Evolutionary conservation across 2,888 invertebrate species (phyloP), one percentile per base, ranked within the genome.

Genomic region (Temnothorax ravouxi): DNA sequence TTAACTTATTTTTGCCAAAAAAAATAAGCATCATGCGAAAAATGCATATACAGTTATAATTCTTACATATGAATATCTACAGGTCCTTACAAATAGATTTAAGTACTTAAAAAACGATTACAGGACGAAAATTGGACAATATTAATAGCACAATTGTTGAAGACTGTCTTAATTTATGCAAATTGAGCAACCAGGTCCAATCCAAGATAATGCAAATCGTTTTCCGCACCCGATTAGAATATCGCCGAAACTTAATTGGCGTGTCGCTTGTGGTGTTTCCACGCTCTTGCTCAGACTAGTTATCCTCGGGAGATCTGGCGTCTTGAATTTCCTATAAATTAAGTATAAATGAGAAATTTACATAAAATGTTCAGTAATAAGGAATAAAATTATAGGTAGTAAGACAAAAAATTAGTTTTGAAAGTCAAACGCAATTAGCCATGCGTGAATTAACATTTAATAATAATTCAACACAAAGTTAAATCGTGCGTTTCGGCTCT

Each of bases 311-410:
- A 77, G 91, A 88, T 86, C 94, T 91, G 15, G 92, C 77, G 25
- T 95, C 93, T 93, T 95, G 95, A 84, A 95, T 93, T 86, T 94
- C 94, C 95, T 95, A 84, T 38, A 76, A 29, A 64, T 64, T 59
- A 29, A 59, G 13, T 29, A 29, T 18, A n/a, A 52, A 34, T 34
- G 6, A 34, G 34, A 6, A 34, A 34, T 29, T 29, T 29, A 29
- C 29, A 29, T 34, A 34, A 34, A 34, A 34, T 34, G 4, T 34
- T 34, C 4, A 34, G 34, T 34, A 34, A 34, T 34, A 34, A 34
- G 34, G 34, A 34, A 34, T 34, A 34, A 34, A 34, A 34, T 34
- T 34, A 6, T 34, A 34, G 34, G 5, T 34, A 34, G 6, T 34
- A 6, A 34, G n/a, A 4, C 9, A 9, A 21, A 52, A 52, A 52